Evolutionary conservation across 2,797 vertebrate genomes (phyloP).

Genomic region (Rallus crepitans): DNA sequence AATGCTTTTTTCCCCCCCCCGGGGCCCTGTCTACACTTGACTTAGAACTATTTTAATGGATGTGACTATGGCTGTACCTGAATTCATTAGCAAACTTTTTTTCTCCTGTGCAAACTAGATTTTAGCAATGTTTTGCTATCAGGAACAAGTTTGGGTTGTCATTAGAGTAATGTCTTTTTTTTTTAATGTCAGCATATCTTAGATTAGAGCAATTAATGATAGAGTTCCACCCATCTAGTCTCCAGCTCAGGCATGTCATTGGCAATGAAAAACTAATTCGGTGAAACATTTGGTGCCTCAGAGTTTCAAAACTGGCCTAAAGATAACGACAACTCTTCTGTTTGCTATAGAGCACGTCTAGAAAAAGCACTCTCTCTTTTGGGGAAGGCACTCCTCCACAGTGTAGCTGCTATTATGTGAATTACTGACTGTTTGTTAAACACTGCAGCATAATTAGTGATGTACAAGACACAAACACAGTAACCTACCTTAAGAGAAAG

Average conservation of each 20-base stretch:
- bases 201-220: constrained; percentile 53
- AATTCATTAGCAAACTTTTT: not conserved
- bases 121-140: constrained; percentile 10
- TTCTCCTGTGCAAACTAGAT: not conserved
- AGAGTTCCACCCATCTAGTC: constrained; percentile 41
- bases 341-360: not conserved
- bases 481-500: constrained; percentile 3
- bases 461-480: constrained; percentile 1
- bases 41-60: not conserved
- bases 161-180: not conserved
- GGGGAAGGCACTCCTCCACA: not conserved
- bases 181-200: constrained; percentile 31
- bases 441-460: constrained; percentile 19
- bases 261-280: constrained; percentile 41
- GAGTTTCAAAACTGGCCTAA: constrained; percentile 19
- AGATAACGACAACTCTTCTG: not conserved
- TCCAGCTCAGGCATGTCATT: constrained; percentile 44
- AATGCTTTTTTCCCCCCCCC: not conserved
- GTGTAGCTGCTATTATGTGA: constrained; percentile 9
- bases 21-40: not conserved
- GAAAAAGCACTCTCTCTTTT: not conserved
- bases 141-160: not conserved
- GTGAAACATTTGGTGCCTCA: constrained; percentile 20
- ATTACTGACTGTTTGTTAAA: constrained; percentile 45
- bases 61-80: not conserved